Base-by-base conservation (phyloP, 2,888 invertebrate species). In the Microctonus brassicae region DNA sequence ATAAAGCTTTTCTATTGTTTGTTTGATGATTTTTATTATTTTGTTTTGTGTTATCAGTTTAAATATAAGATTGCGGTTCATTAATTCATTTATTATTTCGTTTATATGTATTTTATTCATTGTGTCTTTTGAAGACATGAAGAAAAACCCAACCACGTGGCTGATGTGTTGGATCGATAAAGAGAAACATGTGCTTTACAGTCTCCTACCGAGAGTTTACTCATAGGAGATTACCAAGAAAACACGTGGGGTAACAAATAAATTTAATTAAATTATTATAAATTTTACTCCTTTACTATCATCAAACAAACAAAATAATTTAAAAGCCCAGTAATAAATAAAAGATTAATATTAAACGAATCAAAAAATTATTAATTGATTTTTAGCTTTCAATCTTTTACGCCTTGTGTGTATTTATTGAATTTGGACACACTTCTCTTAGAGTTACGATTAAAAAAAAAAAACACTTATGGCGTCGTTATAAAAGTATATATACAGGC, bases 181-280 rank as follows among this genome's bases (percentile, higher is more conserved):
- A 62, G 82, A 77, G 81, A 79, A 82, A 87, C 86, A 87, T 82
- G 85, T 87, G 87, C 86, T 84, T 79, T 80, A 75, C 79, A 82
- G 82, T 81, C 87, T 86, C 87, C 87, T 86, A 84, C 86, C 79
- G 86, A 82, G 83, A 82, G 76, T 77, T 77, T 79, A 71, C 76
- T 77, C 76, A 29, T 71, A 70, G 70, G 77, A 79, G 76, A 76
- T 75, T 77, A 76, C 42, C 42, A 24, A 64, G n/a, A 33, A 29
- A 67, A 60, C 72, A 68, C 72, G 67, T 72, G 72, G 70, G 65
- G 64, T 47, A 63, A 63, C 24, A 53, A 53, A 53, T 53, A 22
- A 33, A 33, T 64, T 63, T 17, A n/a, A 42, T 39, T 39, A n/a
- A 13, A 11, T n/a, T n/a, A 39, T 39, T 39, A n/a, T 13, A 3